These are phyloP conservation scores for Brenthis hecate DNA, from an alignment of 2,888 invertebrate species.

Conservation along the genomic window DNA sequence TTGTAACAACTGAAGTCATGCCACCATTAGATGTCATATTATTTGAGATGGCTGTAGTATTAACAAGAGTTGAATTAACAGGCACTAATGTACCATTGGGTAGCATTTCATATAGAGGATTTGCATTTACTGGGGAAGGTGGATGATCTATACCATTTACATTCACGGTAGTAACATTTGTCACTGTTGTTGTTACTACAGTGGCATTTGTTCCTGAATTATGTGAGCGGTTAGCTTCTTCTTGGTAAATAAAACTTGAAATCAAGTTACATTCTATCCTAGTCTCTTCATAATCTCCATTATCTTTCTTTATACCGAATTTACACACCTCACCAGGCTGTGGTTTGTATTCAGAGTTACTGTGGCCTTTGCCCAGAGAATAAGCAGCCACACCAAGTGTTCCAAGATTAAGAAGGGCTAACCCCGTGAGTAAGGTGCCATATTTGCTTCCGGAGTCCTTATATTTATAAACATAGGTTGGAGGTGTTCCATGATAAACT, in stretches of 20 bases:
- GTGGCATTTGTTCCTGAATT: conserved; percentile 54
- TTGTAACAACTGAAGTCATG: conserved; percentile 51
- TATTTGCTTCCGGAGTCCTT: conserved; percentile 73
- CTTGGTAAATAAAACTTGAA: conserved; percentile 66
- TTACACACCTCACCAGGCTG: conserved; percentile 69
- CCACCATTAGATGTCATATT: conserved; percentile 43
- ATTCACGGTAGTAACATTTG: conserved; percentile 65
- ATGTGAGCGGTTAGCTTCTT: conserved; percentile 45
- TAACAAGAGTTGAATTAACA: conserved; percentile 48
- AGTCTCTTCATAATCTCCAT: conserved; percentile 72
- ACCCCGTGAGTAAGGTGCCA: conserved; percentile 66
- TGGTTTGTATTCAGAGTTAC: conserved; percentile 50
- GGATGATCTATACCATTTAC: conserved; percentile 44
- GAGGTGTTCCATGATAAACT: conserved; percentile 66
- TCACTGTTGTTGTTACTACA: conserved; percentile 60
- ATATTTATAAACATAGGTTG: conserved; percentile 70
- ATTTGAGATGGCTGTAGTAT: conserved; percentile 47
- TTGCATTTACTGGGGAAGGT: conserved; percentile 39
- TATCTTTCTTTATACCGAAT: conserved; percentile 67
- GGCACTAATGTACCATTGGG: conserved; percentile 68
- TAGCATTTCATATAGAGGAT: conserved; percentile 55
- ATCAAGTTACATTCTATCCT: conserved; percentile 71
- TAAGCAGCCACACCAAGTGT: conserved; percentile 61
- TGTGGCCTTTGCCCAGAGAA: conserved; percentile 47
- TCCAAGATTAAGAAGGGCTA: conserved; percentile 70